Evolutionary conservation across 2,797 vertebrate genomes (phyloP), one percentile per base, ranked within the genome.

Genomic region (Phalloptychus januarius): DNA sequence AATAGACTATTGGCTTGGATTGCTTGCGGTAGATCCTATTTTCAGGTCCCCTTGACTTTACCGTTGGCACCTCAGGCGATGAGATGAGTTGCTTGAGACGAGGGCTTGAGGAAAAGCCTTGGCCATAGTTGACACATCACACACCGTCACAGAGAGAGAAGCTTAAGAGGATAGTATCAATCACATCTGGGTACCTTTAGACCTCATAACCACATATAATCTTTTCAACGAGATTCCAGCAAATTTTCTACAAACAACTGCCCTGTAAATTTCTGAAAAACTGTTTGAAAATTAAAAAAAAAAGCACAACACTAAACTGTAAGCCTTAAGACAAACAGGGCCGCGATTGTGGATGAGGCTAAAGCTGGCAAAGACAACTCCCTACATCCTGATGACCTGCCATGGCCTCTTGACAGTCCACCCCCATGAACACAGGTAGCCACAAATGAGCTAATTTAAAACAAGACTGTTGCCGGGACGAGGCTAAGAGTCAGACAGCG

Each of bases 361-460:
- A 42, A 75, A 69, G 75, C 61, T 80, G 61, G 69, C 63, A 12
- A 46, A 81, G 72, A 77, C 71, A 80, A 78, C 42, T 63, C 18
- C 12, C 74, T 2, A 1, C 1, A 31, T 79, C 72, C 76, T 80
- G 83, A 75, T 42, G 63, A 80, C n/a, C 83, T 78, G 83, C 83
- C 78, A 76, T 85, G 86, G 78, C 86, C 85, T 89, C 48, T 50
- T 87, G 91, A 88, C 89, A 86, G 74, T 87, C 83, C 87, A 77
- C 85, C 85, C 73, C 83, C 76, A 50, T 79, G 73, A 78, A 81
- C 83, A 82, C 81, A 77, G 84, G 85, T 83, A 86, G 78, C 90
- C 85, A 90, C 91, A 93, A 93, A 93, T 89, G 89, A 93, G 92
- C 92, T 94, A 77, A 87, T 93, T 93, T 93, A 91, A 87, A 89